phyloP scores from a whole-genome alignment of 1,140 invertebrate genomes.

The Lepidostoma basale region DNA sequence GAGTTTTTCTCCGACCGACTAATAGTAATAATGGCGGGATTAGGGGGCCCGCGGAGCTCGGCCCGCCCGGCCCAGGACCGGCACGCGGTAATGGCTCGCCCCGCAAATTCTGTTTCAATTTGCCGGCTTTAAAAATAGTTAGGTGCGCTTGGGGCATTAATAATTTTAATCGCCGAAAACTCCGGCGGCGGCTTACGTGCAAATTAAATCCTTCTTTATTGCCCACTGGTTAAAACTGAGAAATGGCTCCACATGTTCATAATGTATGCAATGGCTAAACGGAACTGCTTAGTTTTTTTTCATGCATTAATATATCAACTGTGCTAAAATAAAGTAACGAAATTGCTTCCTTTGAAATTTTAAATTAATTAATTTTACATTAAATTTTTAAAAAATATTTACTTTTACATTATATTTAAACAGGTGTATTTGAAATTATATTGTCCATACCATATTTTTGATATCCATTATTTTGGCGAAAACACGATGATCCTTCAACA shows the following conservation, averaged over 20 bases:
- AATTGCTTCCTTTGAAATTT: no score
- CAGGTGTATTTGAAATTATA: no score
- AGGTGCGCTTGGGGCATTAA: slow-evolving; percentile 39
- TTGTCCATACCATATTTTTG: no score
- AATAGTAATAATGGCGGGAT: slow-evolving; percentile 36
- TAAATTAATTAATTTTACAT: no score
- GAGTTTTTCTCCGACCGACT: slow-evolving; percentile 19
- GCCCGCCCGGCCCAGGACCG: neutral
- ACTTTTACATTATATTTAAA: no score
- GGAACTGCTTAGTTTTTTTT: no score
- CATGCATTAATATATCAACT: no score
- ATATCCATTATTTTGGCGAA: no score
- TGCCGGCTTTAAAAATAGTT: slow-evolving; percentile 44
- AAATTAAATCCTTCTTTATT: slow-evolving; percentile 46
- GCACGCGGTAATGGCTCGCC: slow-evolving; percentile 27
- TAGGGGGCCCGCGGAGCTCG: no score
- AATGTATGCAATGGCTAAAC: slow-evolving; percentile 7
- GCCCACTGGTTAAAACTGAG: slow-evolving; percentile 40
- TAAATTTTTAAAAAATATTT: no score
- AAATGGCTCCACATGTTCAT: slow-evolving; percentile 29
- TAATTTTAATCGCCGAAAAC: slow-evolving; percentile 44
- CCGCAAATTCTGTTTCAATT: slow-evolving; percentile 41
- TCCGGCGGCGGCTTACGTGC: slow-evolving; percentile 32
- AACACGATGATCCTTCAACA: no score
- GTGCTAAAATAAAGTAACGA: no score